phyloP scores from a whole-genome alignment of 2,113 vertebrate species.

The Progne subis region DNA sequence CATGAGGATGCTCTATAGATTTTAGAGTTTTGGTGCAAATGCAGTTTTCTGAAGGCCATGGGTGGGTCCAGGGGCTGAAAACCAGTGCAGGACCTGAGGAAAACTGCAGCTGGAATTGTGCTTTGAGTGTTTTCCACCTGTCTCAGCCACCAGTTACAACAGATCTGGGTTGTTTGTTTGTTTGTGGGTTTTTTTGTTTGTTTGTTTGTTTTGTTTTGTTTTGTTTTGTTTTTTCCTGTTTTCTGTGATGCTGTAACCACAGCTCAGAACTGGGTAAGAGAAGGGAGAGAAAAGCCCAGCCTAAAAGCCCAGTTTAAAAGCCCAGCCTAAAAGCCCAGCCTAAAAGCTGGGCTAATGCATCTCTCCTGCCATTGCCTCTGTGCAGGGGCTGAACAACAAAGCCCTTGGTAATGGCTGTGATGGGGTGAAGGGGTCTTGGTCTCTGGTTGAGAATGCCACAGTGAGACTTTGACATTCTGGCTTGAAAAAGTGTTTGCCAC shows the following conservation, averaged over 20 bases:
- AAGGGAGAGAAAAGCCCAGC: neutral
- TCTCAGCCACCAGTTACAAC: neutral
- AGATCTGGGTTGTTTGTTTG: neutral
- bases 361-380: neutral
- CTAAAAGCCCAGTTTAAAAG: neutral
- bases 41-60: neutral
- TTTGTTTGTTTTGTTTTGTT: too few relatives aligned
- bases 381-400: neutral
- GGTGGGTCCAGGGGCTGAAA: neutral
- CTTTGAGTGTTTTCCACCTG: neutral
- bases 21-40: neutral
- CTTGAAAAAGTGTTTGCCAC: neutral
- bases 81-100: neutral
- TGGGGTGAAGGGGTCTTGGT: neutral
- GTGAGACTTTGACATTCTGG: neutral
- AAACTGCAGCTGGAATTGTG: neutral
- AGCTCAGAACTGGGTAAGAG: neutral
- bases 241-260: neutral
- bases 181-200: too few relatives aligned
- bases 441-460: neutral
- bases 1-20: too few relatives aligned
- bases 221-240: neutral
- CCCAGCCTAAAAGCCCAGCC: neutral
- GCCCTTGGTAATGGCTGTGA: neutral
- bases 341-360: neutral